Base-by-base conservation (phyloP, 2,797 vertebrate genomes). In the Microhierax caerulescens region DNA sequence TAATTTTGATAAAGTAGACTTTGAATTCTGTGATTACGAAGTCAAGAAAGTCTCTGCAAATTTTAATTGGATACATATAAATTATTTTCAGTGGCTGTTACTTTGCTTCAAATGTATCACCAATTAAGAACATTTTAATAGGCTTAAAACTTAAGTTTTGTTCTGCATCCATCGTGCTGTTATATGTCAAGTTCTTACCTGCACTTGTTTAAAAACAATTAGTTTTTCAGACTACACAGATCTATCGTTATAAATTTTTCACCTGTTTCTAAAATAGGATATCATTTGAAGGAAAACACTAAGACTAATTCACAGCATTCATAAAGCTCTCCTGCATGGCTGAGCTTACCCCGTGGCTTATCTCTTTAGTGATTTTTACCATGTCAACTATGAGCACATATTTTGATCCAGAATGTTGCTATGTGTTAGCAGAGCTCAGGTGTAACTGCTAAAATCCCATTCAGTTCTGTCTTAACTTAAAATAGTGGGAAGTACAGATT, bases 61-160 rank as follows among this genome's bases (percentile, higher is more conserved):
- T 83, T 88, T 93, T 79, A 27, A 45, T 32, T 53, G 27, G 20
- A 47, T 65, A 21, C 1, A 3, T 72, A 53, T 64, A 3, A 54
- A 3, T 67, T 81, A 15, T 64, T 82, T 94, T 91, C 25, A 45
- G 7, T 77, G n/a, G 13, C 48, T 85, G 24, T 73, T 76, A 61
- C 8, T 14, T 84, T 70, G 27, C 30, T 86, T 91, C 32, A 82
- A 59, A 47, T 54, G 10, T 7, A 63, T 65, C 41, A 73, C 61
- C 22, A 69, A 27, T 81, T 84, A 89, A 60, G 53, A 90, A 48
- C 57, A 72, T 88, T 81, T 81, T 75, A 82, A 43, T 32, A 59
- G 16, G 4, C 15, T 79, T 76, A 64, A 76, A 85, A 39, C 15
- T 82, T 82, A 43, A 23, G 20, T 76, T 87, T 65, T 82, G 56